Evolutionary conservation across 2,113 vertebrate genomes (phyloP).

Genomic region (Thomomys bottae): DNA sequence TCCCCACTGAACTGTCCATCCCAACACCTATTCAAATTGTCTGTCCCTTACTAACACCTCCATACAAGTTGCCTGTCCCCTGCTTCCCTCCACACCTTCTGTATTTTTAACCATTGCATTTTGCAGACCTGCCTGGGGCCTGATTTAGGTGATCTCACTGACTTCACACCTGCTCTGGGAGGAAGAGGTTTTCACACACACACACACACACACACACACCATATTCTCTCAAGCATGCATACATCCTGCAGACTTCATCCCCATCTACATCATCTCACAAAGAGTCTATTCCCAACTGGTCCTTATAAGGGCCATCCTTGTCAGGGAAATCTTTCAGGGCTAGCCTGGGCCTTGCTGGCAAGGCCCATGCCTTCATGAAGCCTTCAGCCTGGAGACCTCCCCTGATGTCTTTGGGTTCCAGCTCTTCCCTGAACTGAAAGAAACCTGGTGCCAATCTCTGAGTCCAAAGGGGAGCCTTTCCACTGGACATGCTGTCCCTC

Average conservation of each 20-base stretch:
- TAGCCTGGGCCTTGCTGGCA: background rate
- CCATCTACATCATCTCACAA: background rate
- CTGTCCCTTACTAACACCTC: background rate
- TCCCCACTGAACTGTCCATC: background rate
- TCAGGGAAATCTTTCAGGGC: conserved; percentile 1
- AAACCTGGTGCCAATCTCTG: conserved; percentile 15
- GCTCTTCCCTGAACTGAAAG: background rate
- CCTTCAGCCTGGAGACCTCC: background rate
- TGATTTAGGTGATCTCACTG: conserved; percentile 73
- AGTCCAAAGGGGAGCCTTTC: background rate
- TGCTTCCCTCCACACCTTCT: conserved; percentile 25
- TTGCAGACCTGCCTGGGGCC: conserved; percentile 45
- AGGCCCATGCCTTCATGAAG: background rate
- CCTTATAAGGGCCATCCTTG: background rate
- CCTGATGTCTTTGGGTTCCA: background rate
- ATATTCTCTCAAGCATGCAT: background rate
- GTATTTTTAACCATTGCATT: conserved; percentile 68
- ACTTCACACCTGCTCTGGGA: conserved; percentile 63
- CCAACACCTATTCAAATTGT: background rate
- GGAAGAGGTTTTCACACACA: conserved; percentile 41
- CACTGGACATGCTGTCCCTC: background rate
- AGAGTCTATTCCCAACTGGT: background rate
- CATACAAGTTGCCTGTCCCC: background rate
- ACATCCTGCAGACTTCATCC: conserved; percentile 23
- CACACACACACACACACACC: background rate